Evolutionary conservation across 2,797 vertebrate genomes (phyloP).

Genomic region (Decapterus maruadsi): DNA sequence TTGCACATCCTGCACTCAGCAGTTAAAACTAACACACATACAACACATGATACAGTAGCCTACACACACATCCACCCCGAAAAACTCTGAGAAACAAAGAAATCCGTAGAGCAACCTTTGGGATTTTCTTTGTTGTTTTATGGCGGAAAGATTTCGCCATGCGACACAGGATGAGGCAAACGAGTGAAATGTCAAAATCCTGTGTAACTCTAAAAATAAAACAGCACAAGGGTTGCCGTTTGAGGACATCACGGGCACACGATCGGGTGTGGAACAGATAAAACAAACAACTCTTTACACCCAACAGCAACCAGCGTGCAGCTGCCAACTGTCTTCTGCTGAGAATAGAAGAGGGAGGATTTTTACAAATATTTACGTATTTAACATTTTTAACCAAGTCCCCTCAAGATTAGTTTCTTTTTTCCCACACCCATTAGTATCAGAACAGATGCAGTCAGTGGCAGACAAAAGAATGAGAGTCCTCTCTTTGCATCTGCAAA

Average conservation of each 20-base stretch:
- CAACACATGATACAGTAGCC: slow-evolving; percentile 6
- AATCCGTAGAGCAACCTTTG: slow-evolving; percentile 68
- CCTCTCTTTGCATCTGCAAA: slow-evolving; percentile 24
- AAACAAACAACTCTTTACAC: slow-evolving; percentile 66
- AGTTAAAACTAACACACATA: slow-evolving; percentile 42
- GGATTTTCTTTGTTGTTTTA: slow-evolving; percentile 71
- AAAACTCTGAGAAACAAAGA: slow-evolving; percentile 61
- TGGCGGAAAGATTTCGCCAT: slow-evolving; percentile 71
- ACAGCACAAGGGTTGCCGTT: slow-evolving; percentile 66
- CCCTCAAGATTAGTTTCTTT: slow-evolving; percentile 24
- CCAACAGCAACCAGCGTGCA: slow-evolving; percentile 56
- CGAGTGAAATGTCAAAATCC: slow-evolving; percentile 78
- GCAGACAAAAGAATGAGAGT: slow-evolving; percentile 6
- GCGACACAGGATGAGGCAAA: slow-evolving; percentile 80
- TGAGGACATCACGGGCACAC: slow-evolving; percentile 61
- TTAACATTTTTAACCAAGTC: slow-evolving; percentile 53
- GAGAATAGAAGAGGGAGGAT: slow-evolving; percentile 58
- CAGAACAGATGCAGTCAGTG: slow-evolving; percentile 17
- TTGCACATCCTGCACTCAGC: slow-evolving; percentile 57
- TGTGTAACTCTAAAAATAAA: slow-evolving; percentile 74
- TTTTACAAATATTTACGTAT: slow-evolving; percentile 66
- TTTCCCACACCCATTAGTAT: background rate
- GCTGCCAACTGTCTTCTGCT: slow-evolving; percentile 69
- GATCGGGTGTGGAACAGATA: slow-evolving; percentile 58
- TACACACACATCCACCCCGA: slow-evolving; percentile 25